Conservation (phyloP, 2,888 invertebrate genomes). For the Eupelmus urozonus region DNA sequence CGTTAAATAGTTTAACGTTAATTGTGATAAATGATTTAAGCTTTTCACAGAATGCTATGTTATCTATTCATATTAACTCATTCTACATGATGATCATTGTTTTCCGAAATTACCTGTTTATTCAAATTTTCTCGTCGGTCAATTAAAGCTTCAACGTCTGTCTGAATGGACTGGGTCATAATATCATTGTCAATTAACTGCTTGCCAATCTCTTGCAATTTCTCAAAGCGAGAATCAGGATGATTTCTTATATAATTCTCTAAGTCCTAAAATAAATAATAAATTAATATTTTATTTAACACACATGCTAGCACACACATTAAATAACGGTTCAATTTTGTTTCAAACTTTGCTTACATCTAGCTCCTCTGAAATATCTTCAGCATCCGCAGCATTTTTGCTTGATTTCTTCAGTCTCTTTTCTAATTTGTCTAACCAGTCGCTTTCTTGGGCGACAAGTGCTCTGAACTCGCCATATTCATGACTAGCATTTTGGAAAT, state of each 20-base stretch:
- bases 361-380: conserved; percentile 93
- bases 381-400: conserved; percentile 89
- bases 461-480: conserved; percentile 89
- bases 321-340: conserved; percentile 4
- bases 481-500: conserved; percentile 86
- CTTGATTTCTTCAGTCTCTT: conserved; percentile 85
- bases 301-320: not conserved
- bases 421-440: conserved; percentile 89
- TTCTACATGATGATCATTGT: no score
- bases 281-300: not conserved
- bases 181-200: conserved; percentile 87
- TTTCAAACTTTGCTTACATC: conserved; percentile 81
- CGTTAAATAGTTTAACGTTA: conserved; percentile 18
- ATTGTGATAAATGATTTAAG: conserved; percentile 15
- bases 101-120: conserved; percentile 81
- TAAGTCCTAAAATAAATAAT: conserved; percentile 81
- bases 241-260: conserved; percentile 89
- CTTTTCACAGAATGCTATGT: not conserved
- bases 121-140: conserved; percentile 84
- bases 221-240: conserved; percentile 84
- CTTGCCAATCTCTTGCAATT: conserved; percentile 87
- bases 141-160: conserved; percentile 83
- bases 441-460: conserved; percentile 87
- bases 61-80: conserved; percentile 15
- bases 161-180: conserved; percentile 83